These are phyloP conservation scores for Muntiacus muntjak DNA, from an alignment of 2,113 vertebrate genomes.

Conservation along the genomic window DNA sequence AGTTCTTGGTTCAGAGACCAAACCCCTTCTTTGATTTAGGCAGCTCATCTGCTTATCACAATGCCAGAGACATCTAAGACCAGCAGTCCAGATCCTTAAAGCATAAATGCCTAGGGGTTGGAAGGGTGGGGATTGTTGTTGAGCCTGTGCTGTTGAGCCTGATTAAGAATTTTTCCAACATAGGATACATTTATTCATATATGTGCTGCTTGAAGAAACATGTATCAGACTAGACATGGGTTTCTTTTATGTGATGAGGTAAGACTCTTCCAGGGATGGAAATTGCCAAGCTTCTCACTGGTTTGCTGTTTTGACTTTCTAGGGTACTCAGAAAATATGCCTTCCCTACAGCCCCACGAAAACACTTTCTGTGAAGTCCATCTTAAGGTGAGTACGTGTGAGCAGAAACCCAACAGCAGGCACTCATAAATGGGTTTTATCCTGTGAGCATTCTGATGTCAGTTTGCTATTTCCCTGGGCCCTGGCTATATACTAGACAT, in stretches of 20 bases:
- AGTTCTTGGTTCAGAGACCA: background rate
- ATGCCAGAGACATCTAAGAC: accelerated
- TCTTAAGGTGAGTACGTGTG: conserved; percentile 90
- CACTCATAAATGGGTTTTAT: background rate
- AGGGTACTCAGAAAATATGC: conserved; percentile 99
- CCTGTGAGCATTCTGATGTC: background rate
- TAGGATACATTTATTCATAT: background rate
- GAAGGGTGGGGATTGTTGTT: background rate
- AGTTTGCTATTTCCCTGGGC: background rate
- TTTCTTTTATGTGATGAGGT: background rate
- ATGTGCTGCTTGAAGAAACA: background rate
- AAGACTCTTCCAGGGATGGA: background rate
- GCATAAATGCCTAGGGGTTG: background rate
- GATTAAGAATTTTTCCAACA: background rate
- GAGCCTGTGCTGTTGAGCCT: background rate
- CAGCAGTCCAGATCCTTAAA: background rate
- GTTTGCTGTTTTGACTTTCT: conserved; percentile 59
- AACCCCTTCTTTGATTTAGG: background rate
- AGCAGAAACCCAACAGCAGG: background rate
- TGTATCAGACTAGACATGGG: background rate
- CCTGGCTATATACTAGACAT: background rate
- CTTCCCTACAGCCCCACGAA: conserved; percentile 98
- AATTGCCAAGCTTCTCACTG: background rate
- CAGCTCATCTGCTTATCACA: background rate
- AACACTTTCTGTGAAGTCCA: conserved; percentile 98